phyloP scores from a whole-genome alignment of 2,113 vertebrate genomes.

The Columba livia region DNA sequence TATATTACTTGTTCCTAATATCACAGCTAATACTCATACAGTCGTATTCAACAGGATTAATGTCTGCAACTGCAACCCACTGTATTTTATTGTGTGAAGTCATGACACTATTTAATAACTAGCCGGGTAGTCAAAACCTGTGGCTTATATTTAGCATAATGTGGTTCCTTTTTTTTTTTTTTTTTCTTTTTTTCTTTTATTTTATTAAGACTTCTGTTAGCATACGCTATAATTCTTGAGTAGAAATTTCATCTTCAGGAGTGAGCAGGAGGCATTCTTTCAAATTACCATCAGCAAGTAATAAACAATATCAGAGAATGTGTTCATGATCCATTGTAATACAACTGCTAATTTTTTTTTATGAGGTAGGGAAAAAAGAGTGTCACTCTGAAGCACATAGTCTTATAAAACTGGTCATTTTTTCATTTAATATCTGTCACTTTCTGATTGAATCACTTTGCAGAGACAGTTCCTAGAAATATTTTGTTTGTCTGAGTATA shows the following conservation, averaged over 20 bases:
- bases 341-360: neutral
- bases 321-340: neutral
- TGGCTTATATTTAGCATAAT: neutral
- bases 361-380: neutral
- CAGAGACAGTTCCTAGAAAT: neutral
- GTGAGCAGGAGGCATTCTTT: neutral
- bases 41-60: neutral
- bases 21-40: neutral
- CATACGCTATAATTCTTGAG: neutral
- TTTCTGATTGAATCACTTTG: neutral
- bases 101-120: neutral
- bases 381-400: neutral
- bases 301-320: neutral
- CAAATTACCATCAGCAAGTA: neutral
- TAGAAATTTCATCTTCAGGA: neutral
- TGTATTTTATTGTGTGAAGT: neutral
- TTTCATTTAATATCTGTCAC: neutral
- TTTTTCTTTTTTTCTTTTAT: neutral
- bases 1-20: neutral
- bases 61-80: neutral
- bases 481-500: neutral
- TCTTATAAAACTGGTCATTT: neutral
- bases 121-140: neutral
- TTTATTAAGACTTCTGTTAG: neutral
- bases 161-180: neutral